phyloP scores from a whole-genome alignment of 1,140 invertebrate species.

The Sinella curviseta region DNA sequence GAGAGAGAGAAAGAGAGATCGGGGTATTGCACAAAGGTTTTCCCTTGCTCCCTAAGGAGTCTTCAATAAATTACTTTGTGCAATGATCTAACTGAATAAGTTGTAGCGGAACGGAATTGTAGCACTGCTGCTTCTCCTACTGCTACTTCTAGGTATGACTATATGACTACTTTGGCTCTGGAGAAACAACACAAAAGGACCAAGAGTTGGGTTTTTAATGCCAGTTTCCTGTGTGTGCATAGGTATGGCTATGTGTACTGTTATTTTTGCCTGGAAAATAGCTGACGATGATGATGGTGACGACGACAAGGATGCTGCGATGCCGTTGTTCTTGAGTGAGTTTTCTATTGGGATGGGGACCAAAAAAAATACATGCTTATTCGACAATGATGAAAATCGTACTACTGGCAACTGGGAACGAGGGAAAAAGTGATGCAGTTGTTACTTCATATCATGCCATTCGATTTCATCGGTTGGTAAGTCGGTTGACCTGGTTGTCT shows the following conservation, averaged over 20 bases:
- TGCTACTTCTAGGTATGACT: no score
- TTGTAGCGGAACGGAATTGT: conserved; percentile 16
- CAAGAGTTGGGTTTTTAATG: background rate
- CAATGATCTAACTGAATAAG: conserved; percentile 27
- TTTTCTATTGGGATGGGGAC: background rate
- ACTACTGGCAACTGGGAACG: background rate
- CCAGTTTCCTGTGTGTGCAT: no score
- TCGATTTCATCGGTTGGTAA: conserved; percentile 17
- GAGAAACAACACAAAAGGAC: conserved; percentile 5
- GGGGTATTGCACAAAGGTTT: no score
- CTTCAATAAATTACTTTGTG: conserved; percentile 27
- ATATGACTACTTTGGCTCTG: background rate
- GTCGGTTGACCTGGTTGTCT: conserved; percentile 9
- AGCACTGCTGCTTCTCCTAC: no score
- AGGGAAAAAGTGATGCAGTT: conserved; percentile 5
- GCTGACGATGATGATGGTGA: background rate
- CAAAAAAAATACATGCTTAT: background rate
- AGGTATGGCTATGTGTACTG: background rate
- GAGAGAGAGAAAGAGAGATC: background rate
- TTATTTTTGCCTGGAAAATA: background rate
- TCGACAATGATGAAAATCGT: conserved; percentile 9
- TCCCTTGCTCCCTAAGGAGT: conserved; percentile 2
- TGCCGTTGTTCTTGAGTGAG: background rate
- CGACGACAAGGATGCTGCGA: no score
- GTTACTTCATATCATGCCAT: conserved; percentile 15